phyloP scores from a whole-genome alignment of 1,140 invertebrate species.

The Cyclina sinensis region DNA sequence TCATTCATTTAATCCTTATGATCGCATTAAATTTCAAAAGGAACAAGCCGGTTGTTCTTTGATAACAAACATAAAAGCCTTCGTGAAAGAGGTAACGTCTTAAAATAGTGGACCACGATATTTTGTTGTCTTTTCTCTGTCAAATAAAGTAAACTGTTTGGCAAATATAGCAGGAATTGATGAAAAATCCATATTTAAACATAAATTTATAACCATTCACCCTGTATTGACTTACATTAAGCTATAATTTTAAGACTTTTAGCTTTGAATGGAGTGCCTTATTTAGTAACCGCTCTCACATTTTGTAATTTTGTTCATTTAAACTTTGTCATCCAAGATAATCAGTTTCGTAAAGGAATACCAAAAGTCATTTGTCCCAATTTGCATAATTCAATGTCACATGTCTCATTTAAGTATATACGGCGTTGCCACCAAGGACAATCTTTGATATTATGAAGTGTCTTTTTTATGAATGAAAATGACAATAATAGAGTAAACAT shows the following conservation, averaged over 20 bases:
- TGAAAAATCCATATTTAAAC: not conserved
- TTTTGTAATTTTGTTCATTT: not conserved
- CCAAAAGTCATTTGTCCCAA: not conserved
- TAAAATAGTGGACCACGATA: constrained; percentile 35
- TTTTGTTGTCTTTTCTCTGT: not conserved
- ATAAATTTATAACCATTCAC: not conserved
- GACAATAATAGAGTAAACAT: not conserved
- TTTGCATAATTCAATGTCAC: constrained; percentile 21
- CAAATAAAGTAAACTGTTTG: constrained; percentile 26
- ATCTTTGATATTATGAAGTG: not conserved
- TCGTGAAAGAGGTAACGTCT: constrained; percentile 10
- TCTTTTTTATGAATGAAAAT: not conserved
- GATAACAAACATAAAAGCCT: constrained; percentile 22
- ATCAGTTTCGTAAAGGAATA: not conserved
- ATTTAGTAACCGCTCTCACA: not conserved
- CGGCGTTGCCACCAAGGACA: not conserved
- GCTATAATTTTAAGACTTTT: not conserved
- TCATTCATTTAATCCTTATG: constrained; percentile 24
- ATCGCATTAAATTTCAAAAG: constrained; percentile 10
- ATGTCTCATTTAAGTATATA: not conserved
- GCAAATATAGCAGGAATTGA: constrained; percentile 1
- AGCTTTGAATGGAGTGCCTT: not conserved
- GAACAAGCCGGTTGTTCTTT: not conserved
- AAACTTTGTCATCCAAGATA: not conserved
- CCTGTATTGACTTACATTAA: not conserved